Base-by-base conservation (phyloP, 2,888 invertebrate genomes). In the Troilus luridus region DNA sequence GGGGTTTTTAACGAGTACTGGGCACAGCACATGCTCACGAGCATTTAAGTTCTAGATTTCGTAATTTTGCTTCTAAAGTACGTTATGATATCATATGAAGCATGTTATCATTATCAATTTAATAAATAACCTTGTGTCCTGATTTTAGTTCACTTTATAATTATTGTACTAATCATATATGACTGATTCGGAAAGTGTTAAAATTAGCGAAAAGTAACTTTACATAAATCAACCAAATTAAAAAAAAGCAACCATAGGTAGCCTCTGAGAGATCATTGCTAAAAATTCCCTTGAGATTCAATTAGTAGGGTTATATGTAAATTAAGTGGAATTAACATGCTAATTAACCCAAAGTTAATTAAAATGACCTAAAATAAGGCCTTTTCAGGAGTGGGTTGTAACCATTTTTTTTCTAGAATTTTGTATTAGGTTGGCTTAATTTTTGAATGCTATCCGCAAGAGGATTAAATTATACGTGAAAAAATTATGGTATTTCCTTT, bases 301-400 rank as follows among this genome's bases (percentile, higher is more conserved):
- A 41, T 77, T 77, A 41, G 72, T 41, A 17, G 17, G 72, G 72
- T 9, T 27, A 41, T 41, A 77, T 77, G 72, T 41, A 77, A 77
- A 77, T 77, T 77, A 77, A 6, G 27, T 77, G 72, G 72, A 41
- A 77, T 77, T 77, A 77, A 77, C 41, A 41, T 77, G 9, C 72
- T 77, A 77, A 77, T 77, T 77, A 77, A 77, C 72, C 8, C 72
- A 41, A 77, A 77, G 72, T 27, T 77, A 77, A 77, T 77, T 77
- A 77, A 19, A 41, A 77, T 77, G 72, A 77, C 72, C 72, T 77
- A 41, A 77, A 77, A 77, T 19, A 77, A 77, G 72, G 41, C 17
- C 72, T 77, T 77, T 67, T 77, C 72, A 77, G 67, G 21, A 77
- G 8, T 17, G 17, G 27, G 27, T 27, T 77, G 24, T 77, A 41